Evolutionary conservation across 2,113 vertebrate genomes (phyloP).

Genomic region (Varanus komodoensis): DNA sequence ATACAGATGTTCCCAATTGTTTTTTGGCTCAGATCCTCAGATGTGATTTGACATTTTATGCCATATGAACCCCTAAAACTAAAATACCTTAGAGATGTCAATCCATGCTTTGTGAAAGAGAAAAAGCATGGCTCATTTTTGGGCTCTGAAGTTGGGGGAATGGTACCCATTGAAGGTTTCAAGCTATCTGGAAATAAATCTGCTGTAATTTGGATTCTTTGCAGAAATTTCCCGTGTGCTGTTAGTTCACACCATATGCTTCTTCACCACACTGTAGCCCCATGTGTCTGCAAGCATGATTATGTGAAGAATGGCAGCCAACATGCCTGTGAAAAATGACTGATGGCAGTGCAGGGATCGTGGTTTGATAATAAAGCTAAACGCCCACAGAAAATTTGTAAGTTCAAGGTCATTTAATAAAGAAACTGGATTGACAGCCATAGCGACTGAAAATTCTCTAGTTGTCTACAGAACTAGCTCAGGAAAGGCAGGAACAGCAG

Average conservation of each 20-base stretch:
- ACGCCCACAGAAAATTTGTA: background rate
- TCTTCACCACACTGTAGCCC: background rate
- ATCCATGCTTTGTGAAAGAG: background rate
- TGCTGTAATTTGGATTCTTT: background rate
- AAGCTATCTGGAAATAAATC: background rate
- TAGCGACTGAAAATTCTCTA: background rate
- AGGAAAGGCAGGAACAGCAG: background rate
- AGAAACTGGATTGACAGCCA: background rate
- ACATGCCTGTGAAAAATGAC: background rate
- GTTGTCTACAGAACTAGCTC: background rate
- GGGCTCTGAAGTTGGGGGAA: background rate
- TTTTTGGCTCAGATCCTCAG: background rate
- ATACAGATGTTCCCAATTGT: background rate
- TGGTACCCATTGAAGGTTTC: too few species aligned
- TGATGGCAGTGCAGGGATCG: background rate
- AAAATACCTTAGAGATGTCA: accelerated
- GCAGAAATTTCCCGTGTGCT: background rate
- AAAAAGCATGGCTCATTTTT: background rate
- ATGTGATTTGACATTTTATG: background rate
- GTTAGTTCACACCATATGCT: background rate
- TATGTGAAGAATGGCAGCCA: background rate
- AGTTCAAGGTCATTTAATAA: background rate
- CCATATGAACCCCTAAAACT: accelerated
- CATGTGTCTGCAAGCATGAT: background rate
- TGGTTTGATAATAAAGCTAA: background rate